Conservation (phyloP, 2,797 vertebrate species). For the Brotula barbata region DNA sequence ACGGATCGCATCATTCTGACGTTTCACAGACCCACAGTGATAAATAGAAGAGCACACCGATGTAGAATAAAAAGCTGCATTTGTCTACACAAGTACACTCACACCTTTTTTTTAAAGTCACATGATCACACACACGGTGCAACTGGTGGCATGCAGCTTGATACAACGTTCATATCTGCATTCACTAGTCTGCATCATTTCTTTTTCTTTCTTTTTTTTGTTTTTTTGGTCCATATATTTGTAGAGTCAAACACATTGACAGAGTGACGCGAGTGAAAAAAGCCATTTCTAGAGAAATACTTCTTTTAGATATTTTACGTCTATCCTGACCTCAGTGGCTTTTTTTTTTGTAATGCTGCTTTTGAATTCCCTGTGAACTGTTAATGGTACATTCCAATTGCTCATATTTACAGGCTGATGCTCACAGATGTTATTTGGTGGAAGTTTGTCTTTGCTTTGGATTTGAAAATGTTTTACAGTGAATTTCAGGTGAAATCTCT, state of each 20-base stretch:
- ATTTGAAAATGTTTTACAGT: conserved; percentile 8
- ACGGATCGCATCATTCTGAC: conserved; percentile 50
- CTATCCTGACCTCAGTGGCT: conserved; percentile 24
- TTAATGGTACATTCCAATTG: conserved; percentile 21
- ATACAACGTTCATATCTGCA: conserved; percentile 30
- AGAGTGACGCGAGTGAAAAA: conserved; percentile 34
- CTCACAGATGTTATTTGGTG: background rate
- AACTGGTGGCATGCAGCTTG: conserved; percentile 24
- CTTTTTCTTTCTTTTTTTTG: background rate
- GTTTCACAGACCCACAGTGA: conserved; percentile 38
- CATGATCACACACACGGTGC: background rate
- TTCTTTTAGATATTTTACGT: conserved; percentile 5
- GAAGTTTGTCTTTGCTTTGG: background rate
- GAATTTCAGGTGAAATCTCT: conserved; percentile 15
- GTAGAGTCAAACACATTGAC: background rate
- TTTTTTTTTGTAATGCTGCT: conserved; percentile 40
- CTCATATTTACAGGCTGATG: background rate
- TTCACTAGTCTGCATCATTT: background rate
- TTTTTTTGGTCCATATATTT: conserved; percentile 13
- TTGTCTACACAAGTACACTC: conserved; percentile 3
- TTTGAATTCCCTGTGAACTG: conserved; percentile 29
- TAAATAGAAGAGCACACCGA: conserved; percentile 42
- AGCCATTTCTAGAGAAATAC: conserved; percentile 40
- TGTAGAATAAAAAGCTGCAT: conserved; percentile 27
- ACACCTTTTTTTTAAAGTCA: conserved; percentile 1